Evolutionary conservation across 2,113 vertebrate species (phyloP).

Genomic region (Propithecus coquereli): DNA sequence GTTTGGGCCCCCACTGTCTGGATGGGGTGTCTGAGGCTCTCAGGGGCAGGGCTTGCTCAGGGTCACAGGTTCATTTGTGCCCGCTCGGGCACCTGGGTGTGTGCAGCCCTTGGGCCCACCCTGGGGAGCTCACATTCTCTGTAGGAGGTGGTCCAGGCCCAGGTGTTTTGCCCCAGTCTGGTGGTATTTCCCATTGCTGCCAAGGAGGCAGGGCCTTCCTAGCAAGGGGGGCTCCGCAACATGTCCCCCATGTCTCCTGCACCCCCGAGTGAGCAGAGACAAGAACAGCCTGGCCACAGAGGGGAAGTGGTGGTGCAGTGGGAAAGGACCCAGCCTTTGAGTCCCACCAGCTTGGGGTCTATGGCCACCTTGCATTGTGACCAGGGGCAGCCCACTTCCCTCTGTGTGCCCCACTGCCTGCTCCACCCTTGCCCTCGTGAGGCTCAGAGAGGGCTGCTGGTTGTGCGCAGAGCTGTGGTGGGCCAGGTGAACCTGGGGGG

Average conservation of each 20-base stretch:
- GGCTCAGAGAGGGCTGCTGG: background rate
- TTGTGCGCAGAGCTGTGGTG: background rate
- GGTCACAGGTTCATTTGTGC: background rate
- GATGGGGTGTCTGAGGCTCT: rapidly evolving
- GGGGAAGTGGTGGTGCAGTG: conserved; percentile 4
- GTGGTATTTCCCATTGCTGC: background rate
- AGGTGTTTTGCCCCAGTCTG: rapidly evolving
- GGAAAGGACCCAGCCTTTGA: background rate
- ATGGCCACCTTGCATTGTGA: background rate
- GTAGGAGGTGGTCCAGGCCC: rapidly evolving
- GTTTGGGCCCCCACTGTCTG: rapidly evolving
- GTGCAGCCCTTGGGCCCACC: background rate
- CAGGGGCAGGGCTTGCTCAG: background rate
- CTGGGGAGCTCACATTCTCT: background rate
- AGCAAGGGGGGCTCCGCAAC: background rate
- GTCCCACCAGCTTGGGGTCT: background rate
- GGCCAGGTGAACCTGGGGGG: rapidly evolving
- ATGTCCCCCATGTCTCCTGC: background rate
- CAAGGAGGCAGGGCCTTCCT: background rate
- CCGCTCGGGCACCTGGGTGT: background rate
- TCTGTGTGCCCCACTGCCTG: background rate
- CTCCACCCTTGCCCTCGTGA: background rate
- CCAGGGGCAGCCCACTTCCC: background rate
- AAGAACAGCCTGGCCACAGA: background rate
- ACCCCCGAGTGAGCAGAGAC: background rate